Evolutionary conservation across 2,113 vertebrate genomes (phyloP).

Genomic region (Pelecanus crispus): DNA sequence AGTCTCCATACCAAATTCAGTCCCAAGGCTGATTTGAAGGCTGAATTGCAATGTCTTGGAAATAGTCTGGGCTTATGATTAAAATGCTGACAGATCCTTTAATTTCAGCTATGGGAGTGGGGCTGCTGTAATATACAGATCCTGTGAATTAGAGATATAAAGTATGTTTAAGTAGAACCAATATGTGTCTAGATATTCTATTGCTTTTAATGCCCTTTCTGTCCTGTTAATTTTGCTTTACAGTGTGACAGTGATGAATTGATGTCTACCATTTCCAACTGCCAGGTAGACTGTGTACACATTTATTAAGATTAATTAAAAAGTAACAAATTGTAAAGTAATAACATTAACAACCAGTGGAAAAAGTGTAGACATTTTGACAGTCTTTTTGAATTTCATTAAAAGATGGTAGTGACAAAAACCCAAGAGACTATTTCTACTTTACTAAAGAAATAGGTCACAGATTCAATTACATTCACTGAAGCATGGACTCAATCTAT

Average conservation of each 20-base stretch:
- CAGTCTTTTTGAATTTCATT: constrained; percentile 97
- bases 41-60: background rate
- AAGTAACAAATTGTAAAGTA: constrained; percentile 83
- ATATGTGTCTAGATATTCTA: constrained; percentile 31
- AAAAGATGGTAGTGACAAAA: constrained; percentile 97
- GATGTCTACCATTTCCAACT: constrained; percentile 57
- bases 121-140: background rate
- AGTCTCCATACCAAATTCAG: background rate
- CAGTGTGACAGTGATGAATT: constrained; percentile 59
- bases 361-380: constrained; percentile 89
- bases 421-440: constrained; percentile 97
- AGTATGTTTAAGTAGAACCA: constrained; percentile 58
- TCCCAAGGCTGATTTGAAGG: background rate
- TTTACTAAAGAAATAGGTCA: constrained; percentile 99
- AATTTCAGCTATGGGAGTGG: background rate
- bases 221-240: constrained; percentile 63
- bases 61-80: background rate
- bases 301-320: constrained; percentile 87
- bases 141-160: constrained; percentile 36
- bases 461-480: constrained; percentile 99
- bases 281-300: constrained; percentile 72
- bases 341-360: constrained; percentile 87
- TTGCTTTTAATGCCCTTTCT: constrained; percentile 40
- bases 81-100: constrained; percentile 20
- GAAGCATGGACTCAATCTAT: constrained; percentile 99